Evolutionary conservation across 2,888 invertebrate genomes (phyloP), one percentile per base, ranked within the genome.

Genomic region (Atethmia centrago): DNA sequence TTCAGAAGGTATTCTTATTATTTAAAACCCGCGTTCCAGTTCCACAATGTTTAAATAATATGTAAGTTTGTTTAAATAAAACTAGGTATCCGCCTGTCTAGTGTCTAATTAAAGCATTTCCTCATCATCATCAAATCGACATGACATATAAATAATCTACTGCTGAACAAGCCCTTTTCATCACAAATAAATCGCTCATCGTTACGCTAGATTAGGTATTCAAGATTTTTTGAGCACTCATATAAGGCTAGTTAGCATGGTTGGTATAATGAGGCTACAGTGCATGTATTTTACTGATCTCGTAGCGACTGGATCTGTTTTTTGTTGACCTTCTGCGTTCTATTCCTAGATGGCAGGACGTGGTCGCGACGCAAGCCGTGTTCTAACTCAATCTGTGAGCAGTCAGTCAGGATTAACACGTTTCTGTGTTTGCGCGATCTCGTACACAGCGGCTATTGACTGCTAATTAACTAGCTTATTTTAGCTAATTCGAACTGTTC

Each of bases 381-480:
- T 4, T 76, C 42, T 55, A 42, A 67, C 66, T 74, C 67, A 74
- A 77, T 82, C 65, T 74, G 64, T 14, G 65, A 58, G 68, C 55
- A 59, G n/a, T n/a, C n/a, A n/a, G n/a, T 78, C 56, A 71, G 66
- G 82, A 85, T 83, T 74, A 78, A 74, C 66, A 78, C 74, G 69
- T 69, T 83, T 78, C 74, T 68, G 51, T 66, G 66, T 84, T 80
- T 36, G 47, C 36, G 71, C 51, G 56, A 61, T 76, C 61, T 68
- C 66, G 56, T 75, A n/a, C 49, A 66, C 70, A 31, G 51, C 63
- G 61, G 66, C 78, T 77, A 83, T 80, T 72, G 79, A 75, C 77
- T 85, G 73, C 74, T 85, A 83, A 85, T 85, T 78, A 80, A 77
- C 65, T 62, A 36, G 68, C 31, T 65, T 73, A 61, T 31, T 59